phyloP scores from a whole-genome alignment of 2,797 vertebrate species.

The Petrocephalus sullivani region DNA sequence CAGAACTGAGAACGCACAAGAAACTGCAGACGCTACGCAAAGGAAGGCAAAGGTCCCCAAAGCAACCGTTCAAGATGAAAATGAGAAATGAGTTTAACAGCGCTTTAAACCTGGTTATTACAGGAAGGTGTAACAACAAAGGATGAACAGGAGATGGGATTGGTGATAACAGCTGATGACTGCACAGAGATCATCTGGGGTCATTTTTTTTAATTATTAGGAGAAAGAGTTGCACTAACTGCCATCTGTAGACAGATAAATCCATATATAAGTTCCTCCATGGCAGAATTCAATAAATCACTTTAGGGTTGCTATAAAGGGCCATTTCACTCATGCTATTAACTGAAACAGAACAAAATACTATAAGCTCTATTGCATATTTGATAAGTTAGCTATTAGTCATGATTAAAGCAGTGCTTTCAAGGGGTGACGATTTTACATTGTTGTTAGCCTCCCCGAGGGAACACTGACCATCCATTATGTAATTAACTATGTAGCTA shows the following conservation, averaged over 20 bases:
- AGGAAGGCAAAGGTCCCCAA: not conserved
- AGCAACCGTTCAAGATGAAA: not conserved
- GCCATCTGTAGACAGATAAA: slow-evolving; percentile 23
- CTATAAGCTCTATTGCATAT: not conserved
- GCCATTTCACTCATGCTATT: not conserved
- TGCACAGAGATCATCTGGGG: not conserved
- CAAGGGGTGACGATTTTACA: not conserved
- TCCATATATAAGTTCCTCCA: slow-evolving; percentile 40
- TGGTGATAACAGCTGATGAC: not conserved
- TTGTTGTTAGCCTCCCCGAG: not conserved
- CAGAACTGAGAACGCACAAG: not conserved
- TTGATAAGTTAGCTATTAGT: not conserved
- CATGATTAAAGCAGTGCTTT: not conserved
- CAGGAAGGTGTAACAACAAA: not conserved
- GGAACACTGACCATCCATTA: not conserved
- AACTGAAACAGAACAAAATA: not conserved
- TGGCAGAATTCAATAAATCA: slow-evolving; percentile 26
- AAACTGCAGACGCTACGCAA: not conserved
- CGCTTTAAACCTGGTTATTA: not conserved
- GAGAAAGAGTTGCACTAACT: not conserved
- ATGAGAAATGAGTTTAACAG: not conserved
- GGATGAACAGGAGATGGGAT: not conserved
- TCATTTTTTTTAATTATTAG: slow-evolving; percentile 14
- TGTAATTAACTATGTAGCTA: not conserved
- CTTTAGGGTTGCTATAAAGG: not conserved